Evolutionary conservation across 2,888 invertebrate genomes (phyloP), one percentile per base, ranked within the genome.

Genomic region (Metallyticus violacea): DNA sequence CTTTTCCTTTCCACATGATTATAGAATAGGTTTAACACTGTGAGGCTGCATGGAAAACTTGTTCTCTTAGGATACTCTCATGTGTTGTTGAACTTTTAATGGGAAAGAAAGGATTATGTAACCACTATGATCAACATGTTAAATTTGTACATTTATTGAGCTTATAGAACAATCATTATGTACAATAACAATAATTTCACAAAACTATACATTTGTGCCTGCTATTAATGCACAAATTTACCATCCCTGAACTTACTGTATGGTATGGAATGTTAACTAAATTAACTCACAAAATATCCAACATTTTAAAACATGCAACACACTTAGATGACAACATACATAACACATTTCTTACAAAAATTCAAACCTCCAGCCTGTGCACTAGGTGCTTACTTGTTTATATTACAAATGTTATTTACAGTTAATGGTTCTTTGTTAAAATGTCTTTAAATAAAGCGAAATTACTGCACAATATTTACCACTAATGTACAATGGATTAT

Each of bases 141-240:
- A 81, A 29, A 85, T 85, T 80, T 85, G 85, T 80, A 85, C 85
- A 85, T 85, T 85, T 85, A 85, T 81, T 85, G 85, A 85, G 85
- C 85, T 85, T 79, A 79, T 85, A 79, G 79, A 85, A 85, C 85
- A 79, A 85, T 85, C n/a, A 81, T 79, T 85, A 85, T 85, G 85
- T 79, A 80, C 79, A 81, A 79, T 83, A 83, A 83, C 83, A 83
- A 83, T 77, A 76, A 83, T 77, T 77, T 77, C 83, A 83, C 83
- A 83, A 83, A 83, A 83, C 83, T 83, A 80, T 85, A 81, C 85
- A 85, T 85, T 80, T 85, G 80, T 80, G 80, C 79, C 80, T 27
- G 22, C 27, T 83, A 77, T 28, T 77, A 80, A 85, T 76, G 76
- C 80, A 85, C 77, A 79, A 76, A 40, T 22, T 80, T 62, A 85